Percentiles rank a stretch among this genome's conserved stretches.
Evolutionary conservation across 1,140 invertebrate species (phyloP).

Genomic region (Bombus superbus): DNA sequence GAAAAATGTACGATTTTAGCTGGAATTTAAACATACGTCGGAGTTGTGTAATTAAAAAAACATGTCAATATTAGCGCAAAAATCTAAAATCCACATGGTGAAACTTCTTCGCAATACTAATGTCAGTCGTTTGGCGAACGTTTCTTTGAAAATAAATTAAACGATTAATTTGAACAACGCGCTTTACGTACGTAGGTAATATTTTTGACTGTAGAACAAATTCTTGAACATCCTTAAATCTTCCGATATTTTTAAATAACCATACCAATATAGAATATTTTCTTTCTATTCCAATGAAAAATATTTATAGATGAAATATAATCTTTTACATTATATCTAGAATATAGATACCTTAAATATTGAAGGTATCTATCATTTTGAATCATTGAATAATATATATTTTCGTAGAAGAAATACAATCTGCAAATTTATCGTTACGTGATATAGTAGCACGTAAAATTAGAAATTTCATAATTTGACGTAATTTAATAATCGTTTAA

Average conservation of each 20-base stretch:
- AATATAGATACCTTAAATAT: neutral
- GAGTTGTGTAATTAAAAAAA: neutral
- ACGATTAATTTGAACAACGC: too few relatives aligned
- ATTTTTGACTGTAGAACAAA: neutral
- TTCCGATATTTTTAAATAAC: neutral
- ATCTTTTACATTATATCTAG: neutral
- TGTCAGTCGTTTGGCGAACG: neutral
- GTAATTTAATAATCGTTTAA: neutral
- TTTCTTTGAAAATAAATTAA: conserved; percentile 4
- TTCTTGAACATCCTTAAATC: too few relatives aligned
- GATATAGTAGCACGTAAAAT: neutral
- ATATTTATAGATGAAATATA: neutral
- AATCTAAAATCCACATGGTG: neutral
- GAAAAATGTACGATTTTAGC: neutral
- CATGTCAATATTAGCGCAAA: neutral
- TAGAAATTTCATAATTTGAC: neutral
- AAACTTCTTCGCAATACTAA: neutral
- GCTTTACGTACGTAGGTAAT: too few relatives aligned
- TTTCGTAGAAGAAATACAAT: too few relatives aligned
- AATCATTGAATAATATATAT: too few relatives aligned
- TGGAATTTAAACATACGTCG: neutral
- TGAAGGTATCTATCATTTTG: too few relatives aligned
- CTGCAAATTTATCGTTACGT: too few relatives aligned
- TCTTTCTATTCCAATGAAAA: neutral
- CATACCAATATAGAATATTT: neutral